A percentile compares a stretch with the other conserved stretches of the same genome.
phyloP scores from a whole-genome alignment of 2,113 vertebrate species.

The Phocoena phocoena region DNA sequence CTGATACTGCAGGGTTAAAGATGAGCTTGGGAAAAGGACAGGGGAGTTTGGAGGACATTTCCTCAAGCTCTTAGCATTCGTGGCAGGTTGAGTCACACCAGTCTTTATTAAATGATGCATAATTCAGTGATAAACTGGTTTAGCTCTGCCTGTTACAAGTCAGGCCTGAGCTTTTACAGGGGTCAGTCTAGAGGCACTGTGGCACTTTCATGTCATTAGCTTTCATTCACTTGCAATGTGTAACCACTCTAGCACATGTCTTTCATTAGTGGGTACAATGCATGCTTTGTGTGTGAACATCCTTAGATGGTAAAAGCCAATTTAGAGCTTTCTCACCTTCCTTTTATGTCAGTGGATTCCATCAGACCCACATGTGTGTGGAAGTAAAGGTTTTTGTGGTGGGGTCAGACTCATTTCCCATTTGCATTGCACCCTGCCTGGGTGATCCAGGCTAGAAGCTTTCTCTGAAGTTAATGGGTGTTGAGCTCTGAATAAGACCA shows the following conservation, averaged over 20 bases:
- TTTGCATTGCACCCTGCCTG: slow-evolving; percentile 60
- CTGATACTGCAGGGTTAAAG: slow-evolving; percentile 66
- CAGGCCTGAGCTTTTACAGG: slow-evolving; percentile 71
- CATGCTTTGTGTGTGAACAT: slow-evolving; percentile 68
- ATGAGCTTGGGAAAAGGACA: slow-evolving; percentile 42
- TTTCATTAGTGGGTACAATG: slow-evolving; percentile 79
- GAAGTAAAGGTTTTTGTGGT: slow-evolving; percentile 48
- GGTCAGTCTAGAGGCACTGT: slow-evolving; percentile 66
- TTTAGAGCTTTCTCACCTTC: slow-evolving; percentile 77
- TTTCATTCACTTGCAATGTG: slow-evolving; percentile 73
- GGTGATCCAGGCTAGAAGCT: slow-evolving; percentile 13
- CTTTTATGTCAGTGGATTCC: slow-evolving; percentile 69
- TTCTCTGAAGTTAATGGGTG: slow-evolving; percentile 76
- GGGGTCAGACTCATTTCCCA: slow-evolving; percentile 71
- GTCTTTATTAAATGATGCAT: slow-evolving; percentile 79
- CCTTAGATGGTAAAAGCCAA: slow-evolving; percentile 66
- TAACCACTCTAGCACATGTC: slow-evolving; percentile 76
- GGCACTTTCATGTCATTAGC: slow-evolving; percentile 79
- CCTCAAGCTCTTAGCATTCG: slow-evolving; percentile 52
- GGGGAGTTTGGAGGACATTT: slow-evolving; percentile 41
- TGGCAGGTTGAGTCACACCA: slow-evolving; percentile 72
- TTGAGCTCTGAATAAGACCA: slow-evolving; percentile 57
- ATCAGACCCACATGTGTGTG: slow-evolving; percentile 73
- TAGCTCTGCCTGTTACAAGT: slow-evolving; percentile 78
- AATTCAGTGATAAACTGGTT: slow-evolving; percentile 83